phyloP scores from a whole-genome alignment of 2,888 invertebrate species.

The Microplitis manilae region DNA sequence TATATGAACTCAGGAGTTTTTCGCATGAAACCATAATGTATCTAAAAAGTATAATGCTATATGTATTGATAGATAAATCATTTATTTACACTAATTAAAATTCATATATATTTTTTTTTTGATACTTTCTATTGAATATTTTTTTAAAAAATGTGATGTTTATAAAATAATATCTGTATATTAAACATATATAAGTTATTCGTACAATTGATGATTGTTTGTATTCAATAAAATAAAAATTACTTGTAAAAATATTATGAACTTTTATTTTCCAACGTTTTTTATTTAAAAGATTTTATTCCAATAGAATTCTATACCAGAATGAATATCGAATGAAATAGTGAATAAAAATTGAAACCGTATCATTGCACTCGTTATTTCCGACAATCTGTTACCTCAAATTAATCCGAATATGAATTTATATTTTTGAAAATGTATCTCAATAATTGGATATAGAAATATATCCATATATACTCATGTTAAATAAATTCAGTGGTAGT shows the following conservation, averaged over 20 bases:
- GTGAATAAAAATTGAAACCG: slow-evolving; percentile 18
- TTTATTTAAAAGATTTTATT: no score
- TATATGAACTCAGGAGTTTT: no score
- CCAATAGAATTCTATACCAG: no score
- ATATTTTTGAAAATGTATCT: neutral
- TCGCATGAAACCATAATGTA: no score
- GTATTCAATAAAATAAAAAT: slow-evolving; percentile 34
- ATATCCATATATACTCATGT: no score
- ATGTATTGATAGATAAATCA: no score
- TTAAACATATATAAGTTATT: neutral
- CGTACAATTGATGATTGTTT: neutral
- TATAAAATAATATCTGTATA: slow-evolving; percentile 16
- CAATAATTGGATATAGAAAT: neutral
- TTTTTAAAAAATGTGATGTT: slow-evolving; percentile 16
- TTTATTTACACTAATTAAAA: no score
- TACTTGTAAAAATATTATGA: neutral
- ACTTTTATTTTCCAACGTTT: no score
- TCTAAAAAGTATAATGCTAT: no score
- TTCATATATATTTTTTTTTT: no score
- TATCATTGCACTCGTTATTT: slow-evolving; percentile 25
- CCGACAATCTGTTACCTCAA: neutral
- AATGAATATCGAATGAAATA: neutral
- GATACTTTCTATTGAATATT: no score
- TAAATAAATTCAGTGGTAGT: no score
- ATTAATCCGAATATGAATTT: neutral